A percentile compares a stretch with the other conserved stretches of the same genome.
These are phyloP conservation scores for Agapostemon virescens DNA, from an alignment of 2,888 invertebrate genomes.

Conservation along the genomic window DNA sequence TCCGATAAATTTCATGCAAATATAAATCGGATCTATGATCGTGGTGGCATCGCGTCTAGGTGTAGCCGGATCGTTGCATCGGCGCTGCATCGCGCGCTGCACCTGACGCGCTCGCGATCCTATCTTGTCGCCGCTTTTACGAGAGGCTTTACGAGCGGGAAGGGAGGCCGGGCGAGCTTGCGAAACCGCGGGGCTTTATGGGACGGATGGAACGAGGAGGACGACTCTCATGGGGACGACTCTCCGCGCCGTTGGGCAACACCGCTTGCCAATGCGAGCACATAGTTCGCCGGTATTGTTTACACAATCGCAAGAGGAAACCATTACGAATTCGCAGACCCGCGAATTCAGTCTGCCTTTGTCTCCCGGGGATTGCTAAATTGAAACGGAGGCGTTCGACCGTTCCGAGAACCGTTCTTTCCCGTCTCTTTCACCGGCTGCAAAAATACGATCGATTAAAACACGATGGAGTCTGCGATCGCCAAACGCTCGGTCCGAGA, in stretches of 20 bases:
- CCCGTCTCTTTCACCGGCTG: not conserved
- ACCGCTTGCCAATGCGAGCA: constrained; percentile 46
- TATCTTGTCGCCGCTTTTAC: constrained; percentile 57
- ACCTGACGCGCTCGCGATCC: constrained; percentile 64
- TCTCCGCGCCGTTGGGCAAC: constrained; percentile 48
- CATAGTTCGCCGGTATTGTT: constrained; percentile 45
- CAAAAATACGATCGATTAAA: not conserved
- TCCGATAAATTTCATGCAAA: constrained; percentile 61
- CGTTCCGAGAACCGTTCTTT: not conserved
- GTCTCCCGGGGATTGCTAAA: constrained; percentile 2
- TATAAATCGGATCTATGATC: constrained; percentile 65
- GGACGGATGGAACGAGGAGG: constrained; percentile 51
- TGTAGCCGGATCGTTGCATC: constrained; percentile 51
- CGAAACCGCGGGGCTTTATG: constrained; percentile 56
- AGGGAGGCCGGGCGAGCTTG: constrained; percentile 33
- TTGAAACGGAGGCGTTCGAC: not conserved
- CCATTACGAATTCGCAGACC: constrained; percentile 47
- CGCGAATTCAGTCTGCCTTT: constrained; percentile 33
- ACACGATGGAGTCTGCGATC: too few relatives aligned
- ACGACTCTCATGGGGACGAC: constrained; percentile 50
- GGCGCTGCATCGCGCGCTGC: constrained; percentile 44
- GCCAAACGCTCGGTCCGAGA: not conserved
- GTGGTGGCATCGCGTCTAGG: constrained; percentile 48
- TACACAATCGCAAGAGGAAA: constrained; percentile 53
- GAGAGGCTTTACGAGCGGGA: constrained; percentile 27